Evolutionary conservation across 2,797 vertebrate genomes (phyloP).

Genomic region (Phalanger gymnotis): DNA sequence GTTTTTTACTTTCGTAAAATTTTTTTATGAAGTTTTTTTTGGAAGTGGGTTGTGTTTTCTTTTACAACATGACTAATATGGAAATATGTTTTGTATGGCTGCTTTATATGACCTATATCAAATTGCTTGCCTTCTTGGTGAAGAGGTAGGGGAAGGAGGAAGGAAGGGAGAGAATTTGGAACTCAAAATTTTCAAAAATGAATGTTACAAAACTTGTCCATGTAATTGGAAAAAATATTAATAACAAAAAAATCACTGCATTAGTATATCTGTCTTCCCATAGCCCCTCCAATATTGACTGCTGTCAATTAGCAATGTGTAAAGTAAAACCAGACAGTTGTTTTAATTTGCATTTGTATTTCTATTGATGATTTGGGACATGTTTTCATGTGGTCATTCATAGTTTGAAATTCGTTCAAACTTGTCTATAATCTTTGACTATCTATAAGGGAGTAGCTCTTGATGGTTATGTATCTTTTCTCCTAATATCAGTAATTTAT

Average conservation of each 20-base stretch:
- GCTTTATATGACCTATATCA: neutral
- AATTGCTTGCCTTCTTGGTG: neutral
- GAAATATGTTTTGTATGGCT: neutral
- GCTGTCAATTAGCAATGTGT: neutral
- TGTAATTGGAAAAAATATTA: neutral
- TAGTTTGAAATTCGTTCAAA: neutral
- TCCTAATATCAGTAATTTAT: neutral
- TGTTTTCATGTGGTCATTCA: neutral
- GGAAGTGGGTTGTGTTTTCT: too few species aligned
- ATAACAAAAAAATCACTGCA: neutral
- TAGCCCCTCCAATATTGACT: neutral
- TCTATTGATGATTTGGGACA: neutral
- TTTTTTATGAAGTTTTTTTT: too few species aligned
- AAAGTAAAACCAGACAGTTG: neutral
- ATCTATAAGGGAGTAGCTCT: neutral
- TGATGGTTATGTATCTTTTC: neutral
- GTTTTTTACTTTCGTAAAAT: neutral
- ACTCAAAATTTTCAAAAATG: neutral
- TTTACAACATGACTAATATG: neutral
- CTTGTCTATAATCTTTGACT: neutral
- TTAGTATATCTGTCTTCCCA: neutral
- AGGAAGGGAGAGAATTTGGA: neutral
- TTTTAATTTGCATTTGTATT: neutral
- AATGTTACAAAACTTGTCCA: neutral
- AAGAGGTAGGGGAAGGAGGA: neutral